These are phyloP conservation scores for Andrena minutula DNA, from an alignment of 2,888 invertebrate genomes.

Conservation along the genomic window DNA sequence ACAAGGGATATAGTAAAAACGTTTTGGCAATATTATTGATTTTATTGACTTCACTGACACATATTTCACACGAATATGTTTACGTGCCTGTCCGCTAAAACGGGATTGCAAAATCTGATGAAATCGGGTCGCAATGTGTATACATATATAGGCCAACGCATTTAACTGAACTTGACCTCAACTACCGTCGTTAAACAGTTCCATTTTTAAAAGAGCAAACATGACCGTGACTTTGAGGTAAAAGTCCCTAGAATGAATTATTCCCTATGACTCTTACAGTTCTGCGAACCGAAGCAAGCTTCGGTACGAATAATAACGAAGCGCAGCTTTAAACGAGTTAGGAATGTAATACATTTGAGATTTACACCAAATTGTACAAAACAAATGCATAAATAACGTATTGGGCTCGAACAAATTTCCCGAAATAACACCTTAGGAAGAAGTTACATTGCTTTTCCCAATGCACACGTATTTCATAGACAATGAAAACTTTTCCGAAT, in stretches of 20 bases:
- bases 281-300: background rate
- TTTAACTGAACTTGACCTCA: slow-evolving; percentile 14
- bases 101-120: background rate
- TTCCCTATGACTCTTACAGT: background rate
- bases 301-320: background rate
- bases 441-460: background rate
- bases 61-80: background rate
- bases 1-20: too few species aligned
- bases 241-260: slow-evolving; percentile 31
- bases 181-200: background rate
- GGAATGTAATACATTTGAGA: background rate
- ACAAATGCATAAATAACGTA: background rate
- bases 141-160: slow-evolving; percentile 9
- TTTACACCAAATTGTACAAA: background rate
- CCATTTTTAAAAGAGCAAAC: background rate
- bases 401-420: background rate
- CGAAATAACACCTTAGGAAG: background rate
- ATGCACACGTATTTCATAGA: background rate
- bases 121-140: background rate
- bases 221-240: background rate
- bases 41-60: background rate
- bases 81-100: background rate
- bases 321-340: background rate
- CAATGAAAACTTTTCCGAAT: background rate
- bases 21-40: too few species aligned